Conservation (phyloP, 2,797 vertebrate genomes). For the Channa striata region DNA sequence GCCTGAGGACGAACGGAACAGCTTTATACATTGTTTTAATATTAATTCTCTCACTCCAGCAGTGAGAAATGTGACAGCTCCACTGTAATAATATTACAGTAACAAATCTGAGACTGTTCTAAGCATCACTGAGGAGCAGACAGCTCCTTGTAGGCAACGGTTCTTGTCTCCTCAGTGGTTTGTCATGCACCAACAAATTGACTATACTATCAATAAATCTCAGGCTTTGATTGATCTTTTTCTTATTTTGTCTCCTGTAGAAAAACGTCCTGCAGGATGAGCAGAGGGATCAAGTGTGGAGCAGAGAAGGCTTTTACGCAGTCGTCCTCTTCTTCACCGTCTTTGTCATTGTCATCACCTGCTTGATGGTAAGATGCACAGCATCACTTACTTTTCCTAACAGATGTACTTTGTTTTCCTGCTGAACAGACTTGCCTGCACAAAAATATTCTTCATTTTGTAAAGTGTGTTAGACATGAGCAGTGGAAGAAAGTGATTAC, state of each 20-base stretch:
- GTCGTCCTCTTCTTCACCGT: constrained; percentile 92
- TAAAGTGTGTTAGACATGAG: no score
- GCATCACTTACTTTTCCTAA: neutral
- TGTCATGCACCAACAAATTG: neutral
- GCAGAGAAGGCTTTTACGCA: constrained; percentile 89
- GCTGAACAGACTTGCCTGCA: no score
- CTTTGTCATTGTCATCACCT: constrained; percentile 91
- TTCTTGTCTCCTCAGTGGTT: no score
- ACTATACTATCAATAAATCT: neutral
- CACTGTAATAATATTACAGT: constrained; percentile 9
- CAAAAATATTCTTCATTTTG: no score
- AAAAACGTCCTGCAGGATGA: constrained; percentile 92
- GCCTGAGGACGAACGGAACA: constrained; percentile 23
- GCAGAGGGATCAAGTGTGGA: constrained; percentile 90
- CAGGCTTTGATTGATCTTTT: neutral
- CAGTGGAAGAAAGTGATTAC: no score
- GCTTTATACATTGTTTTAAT: constrained; percentile 34
- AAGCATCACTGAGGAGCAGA: neutral
- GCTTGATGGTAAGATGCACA: constrained; percentile 87
- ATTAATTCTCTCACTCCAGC: constrained; percentile 18
- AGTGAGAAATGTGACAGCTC: constrained; percentile 24
- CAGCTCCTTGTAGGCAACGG: no score
- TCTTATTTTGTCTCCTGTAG: constrained; percentile 63
- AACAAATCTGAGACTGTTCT: constrained; percentile 11
- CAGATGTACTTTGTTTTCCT: neutral